Conservation (phyloP, 2,888 invertebrate genomes). For the Drosophila acutilabella region DNA sequence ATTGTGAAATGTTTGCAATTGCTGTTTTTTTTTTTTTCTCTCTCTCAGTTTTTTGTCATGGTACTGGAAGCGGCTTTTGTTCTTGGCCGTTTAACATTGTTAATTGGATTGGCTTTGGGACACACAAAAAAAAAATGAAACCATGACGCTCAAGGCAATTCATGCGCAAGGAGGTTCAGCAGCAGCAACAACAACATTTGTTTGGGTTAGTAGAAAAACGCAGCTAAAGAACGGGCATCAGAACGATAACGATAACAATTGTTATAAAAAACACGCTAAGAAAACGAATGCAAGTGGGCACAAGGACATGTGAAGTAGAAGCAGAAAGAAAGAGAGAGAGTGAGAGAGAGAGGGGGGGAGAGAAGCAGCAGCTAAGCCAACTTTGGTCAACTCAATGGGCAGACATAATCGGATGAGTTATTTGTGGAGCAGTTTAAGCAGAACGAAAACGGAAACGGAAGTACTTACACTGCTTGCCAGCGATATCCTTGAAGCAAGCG, state of each 20-base stretch:
- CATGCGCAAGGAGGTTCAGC: conserved; percentile 46
- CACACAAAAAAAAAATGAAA: conserved; percentile 24
- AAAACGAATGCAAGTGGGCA: conserved; percentile 12
- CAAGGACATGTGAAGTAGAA: conserved; percentile 4
- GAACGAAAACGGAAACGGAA: conserved; percentile 52
- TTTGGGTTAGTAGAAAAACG: conserved; percentile 63
- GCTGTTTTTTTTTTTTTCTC: conserved; percentile 40
- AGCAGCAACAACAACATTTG: conserved; percentile 9
- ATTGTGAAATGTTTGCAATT: conserved; percentile 65
- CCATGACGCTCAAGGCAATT: conserved; percentile 44
- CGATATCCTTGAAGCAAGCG: conserved; percentile 74
- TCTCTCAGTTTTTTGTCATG: too few species aligned
- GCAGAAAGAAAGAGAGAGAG: neutral
- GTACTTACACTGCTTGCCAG: conserved; percentile 67
- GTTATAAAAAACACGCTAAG: conserved; percentile 51
- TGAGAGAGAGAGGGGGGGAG: neutral
- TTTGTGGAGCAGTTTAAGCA: conserved; percentile 25
- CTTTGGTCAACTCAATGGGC: conserved; percentile 57
- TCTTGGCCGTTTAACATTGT: conserved; percentile 53
- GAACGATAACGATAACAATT: conserved; percentile 50
- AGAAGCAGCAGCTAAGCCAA: conserved; percentile 35
- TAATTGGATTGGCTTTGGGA: conserved; percentile 56
- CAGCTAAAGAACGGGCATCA: conserved; percentile 21
- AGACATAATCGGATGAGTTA: conserved; percentile 64
- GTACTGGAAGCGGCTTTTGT: conserved; percentile 42